Evolutionary conservation across 2,113 vertebrate species (phyloP), one percentile per base, ranked within the genome.

Genomic region (Solea solea): DNA sequence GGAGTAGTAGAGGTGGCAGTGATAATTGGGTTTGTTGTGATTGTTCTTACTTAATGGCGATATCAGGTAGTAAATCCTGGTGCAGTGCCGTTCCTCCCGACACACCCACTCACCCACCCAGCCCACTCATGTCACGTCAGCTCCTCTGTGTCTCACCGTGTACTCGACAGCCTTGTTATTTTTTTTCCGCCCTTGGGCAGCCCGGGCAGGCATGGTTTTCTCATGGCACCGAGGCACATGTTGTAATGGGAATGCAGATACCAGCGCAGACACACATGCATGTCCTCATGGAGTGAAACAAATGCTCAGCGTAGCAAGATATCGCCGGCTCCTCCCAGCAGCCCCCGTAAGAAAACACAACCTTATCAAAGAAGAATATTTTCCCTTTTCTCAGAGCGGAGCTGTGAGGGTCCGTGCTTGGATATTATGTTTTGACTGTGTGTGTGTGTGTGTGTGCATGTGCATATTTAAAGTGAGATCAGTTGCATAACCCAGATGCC

Each of bases 191-290:
- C 67, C 81, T 64, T 34, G 79, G 75, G 72, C 78, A 59, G 34
- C 73, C 73, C 21, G 69, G 65, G 65, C 81, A 49, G 39, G 46
- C 76, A 73, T 79, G 56, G 15, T 74, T 81, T 89, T 89, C 87
- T 85, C 88, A 89, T 80, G 76, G 83, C 77, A 78, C 69, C 25
- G 2, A 74, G 63, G 70, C 62, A 62, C 74, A 84, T 89, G 89
- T 75, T 75, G 86, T 89, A 89, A 90, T 91, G 90, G 90, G 84
- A 90, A 89, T 82, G 48, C 69, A 86, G 90, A 92, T 89, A 92
- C 58, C 28, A 25, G 48, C 70, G 78, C 82, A 83, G 78, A 82
- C 82, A 84, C 83, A 78, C 86, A 21, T 76, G 75, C 84, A 85
- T 84, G 83, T 76, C 87, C 87, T 88, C 83, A 81, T 69, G 28